Evolutionary conservation across 2,797 vertebrate genomes (phyloP).

Genomic region (Sparus aurata): DNA sequence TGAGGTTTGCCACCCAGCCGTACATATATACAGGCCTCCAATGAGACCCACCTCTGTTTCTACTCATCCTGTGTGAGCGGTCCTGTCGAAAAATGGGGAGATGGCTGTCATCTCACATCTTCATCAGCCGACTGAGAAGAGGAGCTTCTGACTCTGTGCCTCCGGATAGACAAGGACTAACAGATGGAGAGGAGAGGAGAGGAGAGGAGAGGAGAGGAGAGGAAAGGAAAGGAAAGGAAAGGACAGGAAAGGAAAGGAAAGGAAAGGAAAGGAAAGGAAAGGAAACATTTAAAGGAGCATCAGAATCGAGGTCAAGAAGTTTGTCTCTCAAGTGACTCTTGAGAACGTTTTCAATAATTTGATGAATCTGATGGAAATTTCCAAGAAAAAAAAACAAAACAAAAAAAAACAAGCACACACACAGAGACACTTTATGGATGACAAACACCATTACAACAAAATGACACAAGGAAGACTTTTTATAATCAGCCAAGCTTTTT

Average conservation of each 20-base stretch:
- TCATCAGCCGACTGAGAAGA: conserved; percentile 40
- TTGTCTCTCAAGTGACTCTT: conserved; percentile 15
- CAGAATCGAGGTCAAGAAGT: conserved; percentile 30
- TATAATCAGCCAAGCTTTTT: conserved; percentile 39
- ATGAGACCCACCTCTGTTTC: conserved; percentile 66
- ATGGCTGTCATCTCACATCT: conserved; percentile 66
- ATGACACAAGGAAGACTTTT: conserved; percentile 30
- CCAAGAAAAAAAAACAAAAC: background rate
- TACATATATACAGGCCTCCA: conserved; percentile 68
- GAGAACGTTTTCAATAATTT: conserved; percentile 34
- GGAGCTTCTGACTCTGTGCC: conserved; percentile 59
- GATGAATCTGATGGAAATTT: conserved; percentile 13
- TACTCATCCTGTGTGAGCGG: conserved; percentile 45
- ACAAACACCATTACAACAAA: conserved; percentile 38
- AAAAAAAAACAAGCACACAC: background rate
- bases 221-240: background rate
- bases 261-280: background rate
- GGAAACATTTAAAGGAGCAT: background rate
- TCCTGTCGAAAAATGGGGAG: conserved; percentile 7
- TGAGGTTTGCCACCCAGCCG: conserved; percentile 81
- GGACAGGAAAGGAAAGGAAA: background rate
- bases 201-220: background rate
- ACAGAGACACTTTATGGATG: conserved; percentile 12
- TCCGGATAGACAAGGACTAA: conserved; percentile 71
- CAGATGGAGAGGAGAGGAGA: conserved; percentile 69